Percentiles rank a stretch among this genome's conserved stretches.
These are phyloP conservation scores for Melanostoma mellinum DNA, from an alignment of 2,888 invertebrate genomes.

Conservation along the genomic window DNA sequence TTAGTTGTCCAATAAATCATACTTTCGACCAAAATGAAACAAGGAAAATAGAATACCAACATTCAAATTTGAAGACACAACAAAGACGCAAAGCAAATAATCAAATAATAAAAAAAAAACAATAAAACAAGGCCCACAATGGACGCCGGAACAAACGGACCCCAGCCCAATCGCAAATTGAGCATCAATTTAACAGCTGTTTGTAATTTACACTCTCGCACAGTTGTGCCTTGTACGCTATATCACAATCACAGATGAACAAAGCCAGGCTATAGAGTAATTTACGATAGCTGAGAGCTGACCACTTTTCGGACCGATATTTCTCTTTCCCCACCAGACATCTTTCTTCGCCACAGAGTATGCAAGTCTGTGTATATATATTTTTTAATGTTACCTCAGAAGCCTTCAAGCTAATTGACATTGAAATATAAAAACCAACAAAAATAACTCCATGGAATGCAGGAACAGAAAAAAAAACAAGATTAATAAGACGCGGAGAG, in stretches of 20 bases:
- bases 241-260: too few relatives aligned
- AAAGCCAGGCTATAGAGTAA: background rate
- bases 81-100: background rate
- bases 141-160: constrained; percentile 8
- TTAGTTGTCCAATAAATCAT: too few relatives aligned
- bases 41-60: too few relatives aligned
- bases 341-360: background rate
- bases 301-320: background rate
- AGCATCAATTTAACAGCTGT: constrained; percentile 62
- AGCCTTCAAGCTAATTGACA: constrained; percentile 53
- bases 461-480: constrained; percentile 1
- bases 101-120: background rate
- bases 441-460: constrained; percentile 39
- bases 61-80: too few relatives aligned
- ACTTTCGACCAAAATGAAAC: too few relatives aligned
- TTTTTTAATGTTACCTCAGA: constrained; percentile 19
- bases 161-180: constrained; percentile 42
- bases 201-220: constrained; percentile 47
- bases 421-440: constrained; percentile 41
- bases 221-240: too few relatives aligned
- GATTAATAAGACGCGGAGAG: constrained; percentile 39
- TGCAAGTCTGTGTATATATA: too few relatives aligned
- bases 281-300: constrained; percentile 1
- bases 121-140: background rate
- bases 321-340: background rate